Percentiles rank a stretch among this genome's conserved stretches.
These are phyloP conservation scores for Isaurus tuberculatus DNA, from an alignment of 92 coral and sea anemone genomes.

Conservation along the genomic window DNA sequence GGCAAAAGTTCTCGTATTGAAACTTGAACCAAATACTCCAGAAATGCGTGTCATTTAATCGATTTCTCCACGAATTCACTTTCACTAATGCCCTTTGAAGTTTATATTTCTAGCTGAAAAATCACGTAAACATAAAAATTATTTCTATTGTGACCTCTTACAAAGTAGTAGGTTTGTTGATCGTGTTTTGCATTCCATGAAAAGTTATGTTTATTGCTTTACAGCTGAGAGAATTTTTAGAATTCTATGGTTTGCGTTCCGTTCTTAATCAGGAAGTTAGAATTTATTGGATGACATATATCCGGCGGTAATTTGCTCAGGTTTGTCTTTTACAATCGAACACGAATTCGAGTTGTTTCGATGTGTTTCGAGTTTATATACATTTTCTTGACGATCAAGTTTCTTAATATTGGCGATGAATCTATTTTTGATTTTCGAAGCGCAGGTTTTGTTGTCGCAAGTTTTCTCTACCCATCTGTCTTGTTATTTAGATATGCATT, in stretches of 20 bases:
- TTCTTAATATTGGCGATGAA: no score
- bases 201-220: conserved; percentile 9
- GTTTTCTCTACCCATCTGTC: no score
- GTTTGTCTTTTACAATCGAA: background rate
- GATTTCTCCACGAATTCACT: conserved; percentile 29
- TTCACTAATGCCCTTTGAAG: background rate
- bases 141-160: conserved; percentile 5
- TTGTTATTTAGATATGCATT: no score
- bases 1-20: background rate
- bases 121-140: background rate
- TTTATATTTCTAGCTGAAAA: conserved; percentile 26
- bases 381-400: no score
- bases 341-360: conserved; percentile 11
- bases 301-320: conserved; percentile 37
- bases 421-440: no score
- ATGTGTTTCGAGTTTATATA: no score
- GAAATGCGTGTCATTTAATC: conserved; percentile 20
- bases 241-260: conserved; percentile 22
- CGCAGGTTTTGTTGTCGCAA: no score
- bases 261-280: conserved; percentile 33
- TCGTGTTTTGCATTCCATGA: conserved; percentile 30
- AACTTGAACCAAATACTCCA: background rate
- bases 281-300: background rate
- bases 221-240: background rate
- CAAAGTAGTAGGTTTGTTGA: background rate